Evolutionary conservation across 2,797 vertebrate genomes (phyloP), one percentile per base, ranked within the genome.

Genomic region (Manis pentadactyla): DNA sequence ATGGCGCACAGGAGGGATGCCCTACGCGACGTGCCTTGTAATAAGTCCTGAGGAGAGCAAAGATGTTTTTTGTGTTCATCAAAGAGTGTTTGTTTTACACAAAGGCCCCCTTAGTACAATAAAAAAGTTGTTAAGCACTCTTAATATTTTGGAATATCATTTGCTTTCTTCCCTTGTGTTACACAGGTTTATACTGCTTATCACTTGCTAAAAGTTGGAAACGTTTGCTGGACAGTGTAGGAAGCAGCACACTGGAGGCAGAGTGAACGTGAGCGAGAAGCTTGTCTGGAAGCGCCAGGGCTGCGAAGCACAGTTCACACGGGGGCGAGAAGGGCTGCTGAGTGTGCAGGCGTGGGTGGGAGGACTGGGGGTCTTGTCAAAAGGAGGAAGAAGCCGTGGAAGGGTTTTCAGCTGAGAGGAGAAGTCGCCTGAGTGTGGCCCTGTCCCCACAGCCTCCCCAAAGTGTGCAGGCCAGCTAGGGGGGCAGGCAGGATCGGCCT

Each of bases 341-440:
- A 37, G 55, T 0, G 0, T 10, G 18, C 37, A 4, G 37, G 18
- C 18, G 37, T 4, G 0, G 31, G 57, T 2, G 27, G 51, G 3
- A 15, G 2, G 53, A 37, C 3, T 31, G 13, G 14, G 7, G 57
- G 14, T 64, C 46, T 64, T 19, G 59, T 42, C 64, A 4, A 31
- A 53, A 27, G 73, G 31, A 61, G 11, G 64, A 49, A 19, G 53
- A 51, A 71, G 15, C 79, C 25, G 0, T 29, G 2, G 1, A 12
- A 51, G n/a, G 53, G 7, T 39, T 6, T 13, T 64, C 14, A 82
- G n/a, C 46, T 64, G 23, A 69, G 57, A 51, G 42, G 77, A 66
- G 42, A 63, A 34, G 23, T 37, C n/a, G 5, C 53, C 34, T n/a
- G 49, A 18, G 3, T 53, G 59, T 7, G 7, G n/a, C 27, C 23